These are phyloP conservation scores for Cheilosia urbana DNA, from an alignment of 2,888 invertebrate genomes.

Conservation along the genomic window DNA sequence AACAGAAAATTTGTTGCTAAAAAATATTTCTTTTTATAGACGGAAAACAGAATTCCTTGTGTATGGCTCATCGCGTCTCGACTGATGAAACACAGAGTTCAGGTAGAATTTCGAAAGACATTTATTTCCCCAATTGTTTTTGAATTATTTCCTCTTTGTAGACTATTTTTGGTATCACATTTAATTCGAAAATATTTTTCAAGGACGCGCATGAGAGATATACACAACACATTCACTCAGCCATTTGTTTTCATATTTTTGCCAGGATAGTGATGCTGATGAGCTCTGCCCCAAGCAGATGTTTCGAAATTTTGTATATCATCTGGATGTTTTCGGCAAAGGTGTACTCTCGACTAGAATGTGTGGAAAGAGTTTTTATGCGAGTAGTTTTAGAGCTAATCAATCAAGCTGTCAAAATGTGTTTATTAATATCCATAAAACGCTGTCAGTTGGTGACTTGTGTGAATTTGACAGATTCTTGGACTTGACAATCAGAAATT, in stretches of 20 bases:
- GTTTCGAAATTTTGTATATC: constrained; percentile 9
- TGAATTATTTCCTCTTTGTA: constrained; percentile 14
- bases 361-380: constrained; percentile 51
- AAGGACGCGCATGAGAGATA: constrained; percentile 27
- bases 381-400: constrained; percentile 34
- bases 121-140: constrained; percentile 29
- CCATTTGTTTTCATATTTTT: constrained; percentile 26
- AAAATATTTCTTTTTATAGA: constrained; percentile 13
- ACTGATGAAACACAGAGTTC: constrained; percentile 24
- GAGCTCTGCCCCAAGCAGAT: constrained; percentile 17
- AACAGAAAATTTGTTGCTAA: constrained; percentile 20
- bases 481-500: constrained; percentile 52
- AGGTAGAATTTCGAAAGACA: constrained; percentile 17
- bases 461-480: constrained; percentile 29
- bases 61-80: constrained; percentile 26
- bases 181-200: constrained; percentile 17
- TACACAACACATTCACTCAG: neutral
- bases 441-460: neutral
- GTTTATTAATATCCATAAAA: constrained; percentile 7
- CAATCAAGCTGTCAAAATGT: constrained; percentile 57
- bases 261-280: neutral
- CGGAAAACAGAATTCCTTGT: constrained; percentile 39
- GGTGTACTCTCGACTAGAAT: constrained; percentile 32
- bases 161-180: constrained; percentile 42
- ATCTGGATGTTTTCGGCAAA: constrained; percentile 23